These are phyloP conservation scores for Grapholita molesta DNA, from an alignment of 1,140 invertebrate species.

Conservation along the genomic window DNA sequence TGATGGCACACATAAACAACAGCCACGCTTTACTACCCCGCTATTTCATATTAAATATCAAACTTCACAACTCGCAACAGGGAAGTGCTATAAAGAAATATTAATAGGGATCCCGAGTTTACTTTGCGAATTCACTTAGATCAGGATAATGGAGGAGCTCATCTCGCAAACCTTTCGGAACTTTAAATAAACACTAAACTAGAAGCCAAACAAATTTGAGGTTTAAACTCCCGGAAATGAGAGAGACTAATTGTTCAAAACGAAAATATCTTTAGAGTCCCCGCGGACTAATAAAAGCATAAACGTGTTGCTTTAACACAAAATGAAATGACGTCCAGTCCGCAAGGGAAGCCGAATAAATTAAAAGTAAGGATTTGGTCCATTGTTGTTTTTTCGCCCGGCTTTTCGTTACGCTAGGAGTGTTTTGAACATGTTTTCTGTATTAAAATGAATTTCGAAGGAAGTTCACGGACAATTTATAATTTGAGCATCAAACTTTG, in stretches of 20 bases:
- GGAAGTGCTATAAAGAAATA: slow-evolving; percentile 47
- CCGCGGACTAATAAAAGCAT: slow-evolving; percentile 56
- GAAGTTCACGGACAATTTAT: slow-evolving; percentile 24
- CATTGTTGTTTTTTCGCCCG: slow-evolving; percentile 46
- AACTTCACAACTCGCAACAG: slow-evolving; percentile 53
- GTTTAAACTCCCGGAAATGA: slow-evolving; percentile 46
- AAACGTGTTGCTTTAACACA: slow-evolving; percentile 57
- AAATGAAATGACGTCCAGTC: slow-evolving; percentile 59
- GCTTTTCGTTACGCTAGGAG: slow-evolving; percentile 46
- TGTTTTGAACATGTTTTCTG: slow-evolving; percentile 43
- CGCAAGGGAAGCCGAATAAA: slow-evolving; percentile 55
- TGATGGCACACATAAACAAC: slow-evolving; percentile 68
- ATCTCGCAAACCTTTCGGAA: slow-evolving; percentile 52
- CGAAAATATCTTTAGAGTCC: slow-evolving; percentile 41
- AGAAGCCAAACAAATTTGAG: slow-evolving; percentile 63
- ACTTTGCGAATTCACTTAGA: slow-evolving; percentile 60
- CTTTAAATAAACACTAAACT: slow-evolving; percentile 65
- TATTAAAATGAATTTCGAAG: slow-evolving; percentile 29
- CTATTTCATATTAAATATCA: slow-evolving; percentile 60
- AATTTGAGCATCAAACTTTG: background rate
- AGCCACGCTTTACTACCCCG: slow-evolving; percentile 59
- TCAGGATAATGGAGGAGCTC: slow-evolving; percentile 53
- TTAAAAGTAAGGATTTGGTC: slow-evolving; percentile 59
- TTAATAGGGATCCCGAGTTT: slow-evolving; percentile 48
- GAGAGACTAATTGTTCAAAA: slow-evolving; percentile 37